A percentile compares a stretch with the other conserved stretches of the same genome.
Conservation (phyloP, 1,140 invertebrate species). For the Oryctes rhinoceros region DNA sequence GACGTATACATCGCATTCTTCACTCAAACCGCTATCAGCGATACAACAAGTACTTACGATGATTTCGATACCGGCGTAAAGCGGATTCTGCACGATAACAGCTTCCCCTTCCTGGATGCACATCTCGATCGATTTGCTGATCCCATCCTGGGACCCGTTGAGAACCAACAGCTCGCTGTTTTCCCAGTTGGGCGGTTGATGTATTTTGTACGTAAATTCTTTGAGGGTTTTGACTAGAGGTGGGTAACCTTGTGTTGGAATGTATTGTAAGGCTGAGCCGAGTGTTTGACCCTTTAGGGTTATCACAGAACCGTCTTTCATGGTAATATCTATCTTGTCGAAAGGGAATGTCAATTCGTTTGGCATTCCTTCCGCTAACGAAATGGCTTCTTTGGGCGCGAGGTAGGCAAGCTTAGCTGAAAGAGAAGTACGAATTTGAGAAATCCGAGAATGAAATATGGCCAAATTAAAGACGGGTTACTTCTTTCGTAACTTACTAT, state of each 20-base stretch:
- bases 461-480: too few species aligned
- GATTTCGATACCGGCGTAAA: slow-evolving; percentile 74
- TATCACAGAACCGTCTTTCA: slow-evolving; percentile 69
- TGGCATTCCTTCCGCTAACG: slow-evolving; percentile 80
- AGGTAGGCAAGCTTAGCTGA: slow-evolving; percentile 73
- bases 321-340: slow-evolving; percentile 68
- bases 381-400: slow-evolving; percentile 72
- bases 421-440: slow-evolving; percentile 46
- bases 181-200: slow-evolving; percentile 72
- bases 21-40: too few species aligned
- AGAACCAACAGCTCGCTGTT: slow-evolving; percentile 72
- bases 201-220: slow-evolving; percentile 70
- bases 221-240: slow-evolving; percentile 70
- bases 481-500: too few species aligned
- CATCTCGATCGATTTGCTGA: slow-evolving; percentile 77
- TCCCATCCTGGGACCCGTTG: slow-evolving; percentile 78
- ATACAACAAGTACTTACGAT: slow-evolving; percentile 68
- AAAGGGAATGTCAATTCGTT: slow-evolving; percentile 81
- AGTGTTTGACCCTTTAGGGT: slow-evolving; percentile 68
- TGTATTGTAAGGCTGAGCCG: slow-evolving; percentile 74
- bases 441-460: not conserved
- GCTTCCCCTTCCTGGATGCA: slow-evolving; percentile 72
- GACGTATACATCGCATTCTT: too few species aligned
- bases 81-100: slow-evolving; percentile 73
- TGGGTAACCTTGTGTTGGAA: slow-evolving; percentile 77